Conservation (phyloP, 1,140 invertebrate genomes). For the Ectropis grisescens region DNA sequence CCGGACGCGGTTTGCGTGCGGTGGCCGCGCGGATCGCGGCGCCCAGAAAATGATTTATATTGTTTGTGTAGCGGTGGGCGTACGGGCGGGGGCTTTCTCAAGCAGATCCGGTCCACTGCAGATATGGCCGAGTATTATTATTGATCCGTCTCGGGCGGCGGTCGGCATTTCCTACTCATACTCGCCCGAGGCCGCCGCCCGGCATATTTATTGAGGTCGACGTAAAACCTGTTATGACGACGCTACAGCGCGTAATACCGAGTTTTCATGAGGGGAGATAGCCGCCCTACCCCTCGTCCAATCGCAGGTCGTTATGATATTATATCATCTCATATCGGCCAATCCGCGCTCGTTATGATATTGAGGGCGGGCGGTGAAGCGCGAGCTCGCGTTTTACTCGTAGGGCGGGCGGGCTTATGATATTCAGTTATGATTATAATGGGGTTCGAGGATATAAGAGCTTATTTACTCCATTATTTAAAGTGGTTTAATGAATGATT, state of each 20-base stretch:
- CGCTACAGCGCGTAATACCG: slow-evolving; percentile 47
- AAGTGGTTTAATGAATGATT: too few relatives aligned
- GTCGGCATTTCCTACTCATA: slow-evolving; percentile 63
- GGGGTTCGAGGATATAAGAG: too few relatives aligned
- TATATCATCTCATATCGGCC: slow-evolving; percentile 64
- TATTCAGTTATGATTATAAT: slow-evolving; percentile 66
- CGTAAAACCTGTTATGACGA: slow-evolving; percentile 60
- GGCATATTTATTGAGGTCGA: slow-evolving; percentile 59
- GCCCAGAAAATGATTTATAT: slow-evolving; percentile 67
- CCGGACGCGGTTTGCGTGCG: too few relatives aligned
- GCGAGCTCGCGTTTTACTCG: slow-evolving; percentile 49
- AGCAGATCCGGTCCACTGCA: slow-evolving; percentile 67
- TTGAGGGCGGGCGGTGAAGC: slow-evolving; percentile 52
- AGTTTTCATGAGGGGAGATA: slow-evolving; percentile 21
- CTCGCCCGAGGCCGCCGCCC: slow-evolving; percentile 35
- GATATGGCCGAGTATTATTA: slow-evolving; percentile 69
- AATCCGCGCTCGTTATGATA: slow-evolving; percentile 65
- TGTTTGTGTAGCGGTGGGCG: slow-evolving; percentile 54
- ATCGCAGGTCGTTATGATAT: slow-evolving; percentile 66
- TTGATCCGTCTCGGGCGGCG: slow-evolving; percentile 58
- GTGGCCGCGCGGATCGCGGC: slow-evolving; percentile 33
- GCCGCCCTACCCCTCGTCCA: slow-evolving; percentile 42
- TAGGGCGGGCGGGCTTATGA: slow-evolving; percentile 62
- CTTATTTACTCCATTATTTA: slow-evolving; percentile 36
- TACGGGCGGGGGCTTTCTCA: slow-evolving; percentile 55